These are phyloP conservation scores for Echiichthys vipera DNA, from an alignment of 2,797 vertebrate species.

Conservation along the genomic window DNA sequence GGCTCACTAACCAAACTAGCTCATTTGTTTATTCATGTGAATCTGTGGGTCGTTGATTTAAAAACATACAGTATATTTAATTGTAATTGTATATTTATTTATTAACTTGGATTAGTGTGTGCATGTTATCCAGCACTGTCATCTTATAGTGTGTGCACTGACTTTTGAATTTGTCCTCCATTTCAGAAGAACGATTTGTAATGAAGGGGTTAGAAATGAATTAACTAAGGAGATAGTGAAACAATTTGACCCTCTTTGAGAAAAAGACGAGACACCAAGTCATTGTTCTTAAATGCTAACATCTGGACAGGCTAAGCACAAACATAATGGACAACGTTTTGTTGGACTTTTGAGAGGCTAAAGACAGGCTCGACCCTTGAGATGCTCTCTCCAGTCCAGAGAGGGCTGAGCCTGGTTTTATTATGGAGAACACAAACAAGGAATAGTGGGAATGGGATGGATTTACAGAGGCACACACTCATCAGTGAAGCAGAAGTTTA, in stretches of 20 bases:
- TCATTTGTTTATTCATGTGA: background rate
- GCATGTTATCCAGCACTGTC: background rate
- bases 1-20: background rate
- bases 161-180: background rate
- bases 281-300: slow-evolving; percentile 25
- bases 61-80: too few relatives aligned
- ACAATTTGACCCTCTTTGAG: background rate
- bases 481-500: background rate
- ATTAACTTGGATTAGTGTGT: too few relatives aligned
- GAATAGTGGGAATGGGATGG: background rate
- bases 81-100: too few relatives aligned
- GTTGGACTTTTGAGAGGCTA: slow-evolving; percentile 14
- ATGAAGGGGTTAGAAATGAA: slow-evolving; percentile 6
- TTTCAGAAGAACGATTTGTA: slow-evolving; percentile 11
- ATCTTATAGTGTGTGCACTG: background rate
- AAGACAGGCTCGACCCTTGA: slow-evolving; percentile 23
- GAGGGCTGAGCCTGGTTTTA: slow-evolving; percentile 54
- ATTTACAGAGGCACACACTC: background rate
- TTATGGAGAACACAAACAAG: slow-evolving; percentile 41
- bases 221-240: background rate
- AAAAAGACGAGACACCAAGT: background rate
- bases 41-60: background rate
- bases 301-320: slow-evolving; percentile 27
- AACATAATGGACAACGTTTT: background rate
- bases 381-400: slow-evolving; percentile 30